Percentiles rank a stretch among this genome's conserved stretches.
Conservation (phyloP, 2,113 vertebrate species). For the Siphamia tubifer region DNA sequence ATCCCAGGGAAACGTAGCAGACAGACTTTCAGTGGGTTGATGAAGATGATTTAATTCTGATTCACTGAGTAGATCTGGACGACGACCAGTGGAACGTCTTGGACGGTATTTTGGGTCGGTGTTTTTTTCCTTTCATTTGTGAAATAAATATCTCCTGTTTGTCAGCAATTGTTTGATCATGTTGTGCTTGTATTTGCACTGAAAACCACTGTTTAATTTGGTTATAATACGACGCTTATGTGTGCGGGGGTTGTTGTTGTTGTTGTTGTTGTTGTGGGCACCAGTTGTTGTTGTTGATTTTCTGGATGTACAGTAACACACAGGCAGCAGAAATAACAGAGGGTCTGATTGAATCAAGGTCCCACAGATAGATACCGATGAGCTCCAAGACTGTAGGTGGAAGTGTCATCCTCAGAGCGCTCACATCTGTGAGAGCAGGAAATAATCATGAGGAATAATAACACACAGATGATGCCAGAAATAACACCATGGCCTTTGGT, state of each 20-base stretch:
- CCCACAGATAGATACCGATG: background rate
- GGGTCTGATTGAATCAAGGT: background rate
- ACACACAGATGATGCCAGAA: constrained; percentile 1
- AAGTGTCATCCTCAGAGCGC: constrained; percentile 11
- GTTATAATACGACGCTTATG: too few species aligned
- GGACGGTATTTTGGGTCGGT: too few species aligned
- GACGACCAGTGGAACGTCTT: too few species aligned
- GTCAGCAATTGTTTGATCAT: too few species aligned
- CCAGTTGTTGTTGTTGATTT: too few species aligned
- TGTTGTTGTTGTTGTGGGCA: too few species aligned
- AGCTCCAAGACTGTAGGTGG: background rate
- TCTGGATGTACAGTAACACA: too few species aligned
- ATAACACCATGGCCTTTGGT: constrained; percentile 23
- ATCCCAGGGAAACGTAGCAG: background rate
- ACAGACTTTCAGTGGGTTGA: background rate
- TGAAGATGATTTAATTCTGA: background rate
- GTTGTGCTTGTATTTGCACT: too few species aligned
- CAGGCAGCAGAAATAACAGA: background rate
- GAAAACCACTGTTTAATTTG: too few species aligned
- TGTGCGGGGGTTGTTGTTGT: too few species aligned
- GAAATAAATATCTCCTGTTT: too few species aligned
- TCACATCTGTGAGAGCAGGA: background rate
- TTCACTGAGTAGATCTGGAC: background rate
- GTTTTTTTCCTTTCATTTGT: too few species aligned
- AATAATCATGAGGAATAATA: constrained; percentile 9